phyloP scores from a whole-genome alignment of 2,888 invertebrate genomes.

The Phymatocera aterrima region DNA sequence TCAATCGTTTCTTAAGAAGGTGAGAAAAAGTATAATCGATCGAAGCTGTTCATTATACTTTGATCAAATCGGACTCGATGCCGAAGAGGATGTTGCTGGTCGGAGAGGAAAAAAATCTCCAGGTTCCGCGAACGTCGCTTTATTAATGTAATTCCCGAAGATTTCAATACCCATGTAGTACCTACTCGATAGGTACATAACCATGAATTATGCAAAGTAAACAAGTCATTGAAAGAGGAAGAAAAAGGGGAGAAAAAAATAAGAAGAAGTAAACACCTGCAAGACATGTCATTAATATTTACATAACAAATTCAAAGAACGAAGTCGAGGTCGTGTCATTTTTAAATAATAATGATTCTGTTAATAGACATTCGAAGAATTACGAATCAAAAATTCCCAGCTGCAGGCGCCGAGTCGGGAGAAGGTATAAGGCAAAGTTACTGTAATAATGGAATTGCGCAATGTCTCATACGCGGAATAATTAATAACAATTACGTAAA shows the following conservation, averaged over 20 bases:
- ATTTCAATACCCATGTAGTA: not conserved
- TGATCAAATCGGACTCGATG: not conserved
- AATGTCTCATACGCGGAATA: slow-evolving; percentile 18
- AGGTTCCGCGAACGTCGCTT: not conserved
- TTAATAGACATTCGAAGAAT: slow-evolving; percentile 36
- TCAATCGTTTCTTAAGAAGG: not conserved
- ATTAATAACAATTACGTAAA: slow-evolving; percentile 25
- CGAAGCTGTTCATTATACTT: not conserved
- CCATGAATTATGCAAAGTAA: slow-evolving; percentile 37
- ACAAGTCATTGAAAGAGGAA: slow-evolving; percentile 2
- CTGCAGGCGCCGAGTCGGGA: not conserved
- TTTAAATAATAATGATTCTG: slow-evolving; percentile 26
- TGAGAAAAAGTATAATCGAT: not conserved
- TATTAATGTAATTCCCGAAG: not conserved
- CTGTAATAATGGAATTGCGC: slow-evolving; percentile 10
- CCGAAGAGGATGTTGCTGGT: not conserved
- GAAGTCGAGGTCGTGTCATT: slow-evolving; percentile 43
- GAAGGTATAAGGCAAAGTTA: not conserved
- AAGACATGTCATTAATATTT: slow-evolving; percentile 26
- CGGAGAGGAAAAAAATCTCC: not conserved
- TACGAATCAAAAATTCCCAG: slow-evolving; percentile 21
- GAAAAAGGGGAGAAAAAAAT: not conserved
- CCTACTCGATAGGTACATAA: not conserved
- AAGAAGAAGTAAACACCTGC: slow-evolving; percentile 18
- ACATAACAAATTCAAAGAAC: slow-evolving; percentile 43